These are phyloP conservation scores for Kradibia gibbosae DNA, from an alignment of 1,140 invertebrate genomes.

Conservation along the genomic window DNA sequence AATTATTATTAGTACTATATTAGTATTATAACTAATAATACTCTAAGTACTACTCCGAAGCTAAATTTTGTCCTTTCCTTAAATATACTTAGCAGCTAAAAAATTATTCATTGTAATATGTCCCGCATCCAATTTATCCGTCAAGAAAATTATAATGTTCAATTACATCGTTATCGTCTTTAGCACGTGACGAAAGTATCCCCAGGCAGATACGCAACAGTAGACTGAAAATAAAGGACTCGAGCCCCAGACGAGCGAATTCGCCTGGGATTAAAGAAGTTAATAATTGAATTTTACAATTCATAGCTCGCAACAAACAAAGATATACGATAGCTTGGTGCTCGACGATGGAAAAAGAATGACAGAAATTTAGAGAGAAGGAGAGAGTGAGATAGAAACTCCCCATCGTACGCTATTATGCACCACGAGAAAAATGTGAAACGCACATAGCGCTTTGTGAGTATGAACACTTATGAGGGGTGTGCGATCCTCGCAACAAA, in stretches of 20 bases:
- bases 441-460: background rate
- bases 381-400: background rate
- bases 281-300: conserved; percentile 37
- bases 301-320: conserved; percentile 24
- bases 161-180: background rate
- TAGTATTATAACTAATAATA: no score
- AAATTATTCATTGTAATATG: no score
- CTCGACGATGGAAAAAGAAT: background rate
- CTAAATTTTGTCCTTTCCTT: no score
- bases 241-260: conserved; percentile 4
- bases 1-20: no score
- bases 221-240: background rate
- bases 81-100: no score
- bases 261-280: conserved; percentile 38
- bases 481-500: conserved; percentile 25
- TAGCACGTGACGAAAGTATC: background rate
- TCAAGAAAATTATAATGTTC: background rate
- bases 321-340: conserved; percentile 22
- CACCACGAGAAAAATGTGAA: conserved; percentile 10
- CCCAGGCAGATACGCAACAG: background rate
- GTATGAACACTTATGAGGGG: conserved; percentile 29
- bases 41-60: no score
- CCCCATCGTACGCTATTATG: background rate
- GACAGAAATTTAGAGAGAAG: background rate
- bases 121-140: no score